These are phyloP conservation scores for Parotia lawesii DNA, from an alignment of 2,113 vertebrate genomes.

Conservation along the genomic window DNA sequence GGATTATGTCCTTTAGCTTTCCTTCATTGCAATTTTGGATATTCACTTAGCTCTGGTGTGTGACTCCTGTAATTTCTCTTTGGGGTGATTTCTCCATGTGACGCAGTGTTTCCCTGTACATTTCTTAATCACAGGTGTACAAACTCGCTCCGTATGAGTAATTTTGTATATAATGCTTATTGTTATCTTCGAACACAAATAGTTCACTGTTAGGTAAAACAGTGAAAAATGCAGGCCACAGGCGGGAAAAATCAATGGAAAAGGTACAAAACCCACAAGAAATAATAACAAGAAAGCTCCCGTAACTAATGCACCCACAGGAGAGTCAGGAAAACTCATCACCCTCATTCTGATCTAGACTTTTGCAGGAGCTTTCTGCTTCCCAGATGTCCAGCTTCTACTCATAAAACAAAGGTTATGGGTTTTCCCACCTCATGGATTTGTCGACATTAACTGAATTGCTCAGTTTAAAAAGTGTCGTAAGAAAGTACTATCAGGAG, in stretches of 20 bases:
- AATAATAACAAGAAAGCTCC: background rate
- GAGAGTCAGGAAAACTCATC: background rate
- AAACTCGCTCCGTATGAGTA: background rate
- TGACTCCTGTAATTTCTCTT: background rate
- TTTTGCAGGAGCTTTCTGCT: background rate
- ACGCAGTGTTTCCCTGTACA: background rate
- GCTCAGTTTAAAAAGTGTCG: slow-evolving; percentile 18
- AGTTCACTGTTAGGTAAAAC: background rate
- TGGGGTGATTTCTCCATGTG: background rate
- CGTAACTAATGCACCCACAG: background rate
- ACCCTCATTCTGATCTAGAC: background rate
- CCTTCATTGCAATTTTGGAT: background rate
- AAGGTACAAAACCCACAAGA: background rate
- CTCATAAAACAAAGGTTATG: background rate
- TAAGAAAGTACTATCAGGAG: slow-evolving; percentile 21
- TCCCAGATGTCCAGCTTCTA: background rate
- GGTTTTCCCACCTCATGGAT: background rate
- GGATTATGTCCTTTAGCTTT: background rate
- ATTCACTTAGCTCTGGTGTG: background rate
- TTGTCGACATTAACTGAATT: slow-evolving; percentile 32
- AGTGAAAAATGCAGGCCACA: background rate
- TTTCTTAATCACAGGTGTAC: background rate
- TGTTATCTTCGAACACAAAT: background rate
- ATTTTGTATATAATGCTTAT: background rate
- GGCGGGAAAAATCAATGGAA: background rate